Base-by-base conservation (phyloP, 2,888 invertebrate genomes). In the Aphidius colemani region DNA sequence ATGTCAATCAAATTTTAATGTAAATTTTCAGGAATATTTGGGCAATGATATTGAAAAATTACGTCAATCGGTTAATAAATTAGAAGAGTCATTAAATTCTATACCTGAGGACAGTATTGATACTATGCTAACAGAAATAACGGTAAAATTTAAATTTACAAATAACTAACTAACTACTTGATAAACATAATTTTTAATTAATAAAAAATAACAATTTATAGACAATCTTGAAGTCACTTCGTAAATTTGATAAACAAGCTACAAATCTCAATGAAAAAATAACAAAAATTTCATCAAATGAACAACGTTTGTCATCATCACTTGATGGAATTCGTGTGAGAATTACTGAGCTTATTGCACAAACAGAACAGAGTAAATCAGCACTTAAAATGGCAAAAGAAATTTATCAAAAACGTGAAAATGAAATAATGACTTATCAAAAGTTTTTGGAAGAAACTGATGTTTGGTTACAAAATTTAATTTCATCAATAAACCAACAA, bases 31-130 rank as follows among this genome's bases (percentile, higher is more conserved):
- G 81, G 83, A 79, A 49, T 76, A 77, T 63, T 71, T 85, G 53
- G 77, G 79, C 67, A 82, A 82, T 60, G 89, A 90, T 83, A 86
- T 93, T 80, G 88, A 89, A 81, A 86, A 86, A 77, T 86, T 93
- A 74, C 88, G 89, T 74, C 85, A 86, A 80, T 88, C 89, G 75
- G 86, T 92, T 71, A 86, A 85, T 72, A 85, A 85, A 71, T 87
- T 90, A 68, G 92, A 92, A 84, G 86, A 85, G 69, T 86, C 86
- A 71, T 87, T 91, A 72, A 85, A 86, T 64, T 86, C 87, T 76
- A 85, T 93, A 71, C 92, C 93, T 13, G 85, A 86, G 70, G 88
- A 88, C 78, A 91, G 88, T 79, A 87, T 92, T 73, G 87, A 88
- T 70, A 86, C 88, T 61, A 92, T 93, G 90, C 86, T 90, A 70